A percentile compares a stretch with the other conserved stretches of the same genome.
Evolutionary conservation across 2,888 invertebrate genomes (phyloP).

Genomic region (Rhingia rostrata): DNA sequence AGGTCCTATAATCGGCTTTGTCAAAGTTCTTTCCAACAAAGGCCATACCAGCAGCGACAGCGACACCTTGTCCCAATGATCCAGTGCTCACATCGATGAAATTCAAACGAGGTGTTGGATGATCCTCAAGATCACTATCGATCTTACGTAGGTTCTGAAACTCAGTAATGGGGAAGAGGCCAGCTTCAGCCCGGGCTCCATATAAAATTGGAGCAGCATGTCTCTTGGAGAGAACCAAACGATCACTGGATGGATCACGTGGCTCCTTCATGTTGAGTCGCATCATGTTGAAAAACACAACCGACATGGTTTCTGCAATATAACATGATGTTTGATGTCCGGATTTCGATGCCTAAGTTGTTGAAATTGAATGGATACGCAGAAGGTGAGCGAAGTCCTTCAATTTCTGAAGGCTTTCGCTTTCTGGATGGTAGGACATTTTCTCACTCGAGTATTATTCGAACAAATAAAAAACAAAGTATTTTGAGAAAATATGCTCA

Average conservation of each 20-base stretch:
- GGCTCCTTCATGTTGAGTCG: conserved; percentile 94
- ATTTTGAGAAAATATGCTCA: conserved; percentile 21
- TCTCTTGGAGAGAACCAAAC: conserved; percentile 98
- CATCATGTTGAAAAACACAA: conserved; percentile 99
- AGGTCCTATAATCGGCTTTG: conserved; percentile 95
- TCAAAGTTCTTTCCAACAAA: conserved; percentile 92
- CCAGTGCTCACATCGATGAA: conserved; percentile 99
- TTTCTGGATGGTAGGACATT: conserved; percentile 88
- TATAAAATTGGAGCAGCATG: conserved; percentile 99
- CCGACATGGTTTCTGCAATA: conserved; percentile 98
- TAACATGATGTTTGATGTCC: conserved; percentile 99
- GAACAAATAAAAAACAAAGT: conserved; percentile 29
- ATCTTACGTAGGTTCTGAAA: conserved; percentile 94
- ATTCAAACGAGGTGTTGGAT: conserved; percentile 98
- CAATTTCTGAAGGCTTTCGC: conserved; percentile 88
- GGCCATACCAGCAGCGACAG: conserved; percentile 98
- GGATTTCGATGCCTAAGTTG: conserved; percentile 97
- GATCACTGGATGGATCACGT: conserved; percentile 93
- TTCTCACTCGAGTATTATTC: conserved; percentile 61
- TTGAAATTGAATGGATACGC: conserved; percentile 94
- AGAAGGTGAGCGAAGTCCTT: conserved; percentile 97
- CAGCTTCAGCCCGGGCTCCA: conserved; percentile 99
- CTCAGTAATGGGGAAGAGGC: conserved; percentile 92
- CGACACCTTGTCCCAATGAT: conserved; percentile 97
- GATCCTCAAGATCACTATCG: conserved; percentile 98